Evolutionary conservation across 2,113 vertebrate species (phyloP), one percentile per base, ranked within the genome.

Genomic region (Serilophus lunatus): DNA sequence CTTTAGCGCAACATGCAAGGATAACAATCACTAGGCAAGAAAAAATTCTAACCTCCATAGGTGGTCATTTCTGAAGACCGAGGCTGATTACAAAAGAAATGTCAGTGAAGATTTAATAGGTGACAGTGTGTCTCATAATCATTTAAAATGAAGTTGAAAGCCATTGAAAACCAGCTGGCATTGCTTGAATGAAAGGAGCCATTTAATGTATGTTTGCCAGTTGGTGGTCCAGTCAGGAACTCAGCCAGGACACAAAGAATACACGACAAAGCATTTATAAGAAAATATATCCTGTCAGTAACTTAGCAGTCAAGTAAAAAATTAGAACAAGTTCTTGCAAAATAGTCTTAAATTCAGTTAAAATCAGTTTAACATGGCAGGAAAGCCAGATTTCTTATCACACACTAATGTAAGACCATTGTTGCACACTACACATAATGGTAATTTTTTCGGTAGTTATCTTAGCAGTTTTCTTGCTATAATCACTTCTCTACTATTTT

Each of bases 141-240:
- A 88, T 79, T 69, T 79, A 31, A 93, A 95, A 85, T 64, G 4
- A 85, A 90, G n/a, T 15, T 79, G 69, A 93, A 96, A 87, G 54
- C 40, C 66, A 85, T 94, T 88, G 75, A 95, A 88, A 93, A 64
- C 31, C 33, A 57, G 31, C 31, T 82, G 63, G 53, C 53, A 80
- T 36, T 38, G 25, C 79, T 65, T 88, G 70, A 92, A 31, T 76
- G 28, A 65, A 91, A 87, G 57, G 64, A 91, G 22, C 5, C 19
- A 36, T 72, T 86, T 80, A 18, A 42, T 33, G 31, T 76, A 31
- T 4, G 25, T 49, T 45, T 64, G 61, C 10, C 42, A 36, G 38
- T 24, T 82, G 82, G 92, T 72, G 61, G 40, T 82, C 47, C 57
- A 80, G 25, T 72, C 49, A 90, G 50, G 92, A 82, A 74, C n/a